Conservation (phyloP, 2,113 vertebrate species). For the Lota lota region DNA sequence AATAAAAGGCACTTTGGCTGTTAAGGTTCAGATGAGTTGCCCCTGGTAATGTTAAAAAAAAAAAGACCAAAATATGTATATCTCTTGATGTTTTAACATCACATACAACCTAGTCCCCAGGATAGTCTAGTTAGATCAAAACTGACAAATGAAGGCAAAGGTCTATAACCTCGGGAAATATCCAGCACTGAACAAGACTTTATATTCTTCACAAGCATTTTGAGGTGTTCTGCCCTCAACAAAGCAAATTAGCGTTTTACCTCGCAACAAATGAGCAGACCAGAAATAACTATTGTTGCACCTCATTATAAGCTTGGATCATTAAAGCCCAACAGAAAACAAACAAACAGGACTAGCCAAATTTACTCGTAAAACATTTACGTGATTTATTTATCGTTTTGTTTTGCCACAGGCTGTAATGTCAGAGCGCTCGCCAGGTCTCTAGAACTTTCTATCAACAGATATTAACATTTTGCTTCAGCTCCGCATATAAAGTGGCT, state of each 20-base stretch:
- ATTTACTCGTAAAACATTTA: conserved; percentile 31
- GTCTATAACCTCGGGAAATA: conserved; percentile 32
- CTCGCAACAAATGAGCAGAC: conserved; percentile 37
- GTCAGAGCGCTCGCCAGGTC: conserved; percentile 11
- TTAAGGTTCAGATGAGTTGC: not conserved
- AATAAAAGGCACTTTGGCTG: conserved; percentile 37
- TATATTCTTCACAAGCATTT: conserved; percentile 36
- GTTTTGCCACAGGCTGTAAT: conserved; percentile 38
- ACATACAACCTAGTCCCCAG: conserved; percentile 1
- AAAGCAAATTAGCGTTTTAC: conserved; percentile 29
- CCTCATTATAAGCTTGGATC: conserved; percentile 9
- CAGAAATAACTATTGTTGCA: conserved; percentile 1
- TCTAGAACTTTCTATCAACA: conserved; percentile 22
- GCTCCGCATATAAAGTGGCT: conserved; percentile 13
- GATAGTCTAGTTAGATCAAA: conserved; percentile 41
- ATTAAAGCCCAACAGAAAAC: conserved; percentile 5
- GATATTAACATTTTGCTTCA: conserved; percentile 24
- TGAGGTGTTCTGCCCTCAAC: conserved; percentile 29
- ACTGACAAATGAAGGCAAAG: conserved; percentile 22
- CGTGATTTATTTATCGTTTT: conserved; percentile 16
- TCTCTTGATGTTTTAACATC: too few species aligned
- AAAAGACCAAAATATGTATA: too few species aligned
- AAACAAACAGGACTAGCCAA: conserved; percentile 15
- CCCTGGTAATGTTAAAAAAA: too few species aligned
- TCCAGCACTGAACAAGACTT: conserved; percentile 37